A percentile compares a stretch with the other conserved stretches of the same genome.
Conservation (phyloP, 2,113 vertebrate genomes). For the Ailurus styani region DNA sequence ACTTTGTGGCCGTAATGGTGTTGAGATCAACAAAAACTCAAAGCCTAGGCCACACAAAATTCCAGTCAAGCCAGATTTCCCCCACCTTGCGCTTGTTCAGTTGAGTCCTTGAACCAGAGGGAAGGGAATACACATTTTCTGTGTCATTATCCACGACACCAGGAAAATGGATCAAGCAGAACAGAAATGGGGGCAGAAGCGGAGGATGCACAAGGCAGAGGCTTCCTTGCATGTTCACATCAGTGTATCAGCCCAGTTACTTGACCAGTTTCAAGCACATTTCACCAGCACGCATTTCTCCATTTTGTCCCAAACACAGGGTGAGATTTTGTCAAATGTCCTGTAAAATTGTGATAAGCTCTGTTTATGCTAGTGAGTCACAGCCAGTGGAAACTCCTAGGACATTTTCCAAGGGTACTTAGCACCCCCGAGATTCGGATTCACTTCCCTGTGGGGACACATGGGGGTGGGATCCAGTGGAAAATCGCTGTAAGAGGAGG, state of each 20-base stretch:
- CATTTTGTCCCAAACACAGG: neutral
- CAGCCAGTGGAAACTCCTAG: neutral
- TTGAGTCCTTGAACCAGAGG: neutral
- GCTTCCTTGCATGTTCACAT: neutral
- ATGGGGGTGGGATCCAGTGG: fast-evolving
- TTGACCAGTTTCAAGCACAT: neutral
- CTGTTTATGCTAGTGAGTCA: neutral
- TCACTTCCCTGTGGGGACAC: neutral
- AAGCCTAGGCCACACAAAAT: neutral
- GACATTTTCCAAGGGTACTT: neutral
- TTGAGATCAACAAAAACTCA: neutral
- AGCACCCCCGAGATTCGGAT: neutral
- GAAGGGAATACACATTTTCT: neutral
- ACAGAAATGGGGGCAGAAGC: neutral
- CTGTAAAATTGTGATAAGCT: neutral
- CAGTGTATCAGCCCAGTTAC: neutral
- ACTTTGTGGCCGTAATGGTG: neutral
- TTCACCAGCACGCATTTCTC: neutral
- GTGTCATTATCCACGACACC: neutral
- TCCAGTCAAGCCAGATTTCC: neutral
- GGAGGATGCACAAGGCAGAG: neutral
- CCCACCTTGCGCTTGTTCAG: neutral
- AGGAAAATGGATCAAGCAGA: neutral
- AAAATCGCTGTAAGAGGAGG: neutral
- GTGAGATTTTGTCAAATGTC: neutral